These are phyloP conservation scores for Platerodrilus igneus DNA, from an alignment of 2,888 invertebrate species.

Conservation along the genomic window DNA sequence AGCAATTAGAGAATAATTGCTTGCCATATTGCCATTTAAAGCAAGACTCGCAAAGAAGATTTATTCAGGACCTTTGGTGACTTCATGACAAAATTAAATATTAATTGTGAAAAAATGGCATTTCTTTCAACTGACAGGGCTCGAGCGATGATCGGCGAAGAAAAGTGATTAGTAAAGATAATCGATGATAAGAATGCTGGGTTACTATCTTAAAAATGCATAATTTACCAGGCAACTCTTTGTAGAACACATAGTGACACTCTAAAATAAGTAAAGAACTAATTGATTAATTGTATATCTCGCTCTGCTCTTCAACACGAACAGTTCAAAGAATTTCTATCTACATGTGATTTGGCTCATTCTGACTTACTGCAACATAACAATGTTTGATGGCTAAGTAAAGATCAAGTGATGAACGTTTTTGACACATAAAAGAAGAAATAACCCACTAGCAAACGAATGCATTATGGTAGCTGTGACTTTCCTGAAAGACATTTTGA, in stretches of 20 bases:
- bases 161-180: slow-evolving; percentile 28
- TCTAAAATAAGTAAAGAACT: slow-evolving; percentile 26
- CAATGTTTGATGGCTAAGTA: slow-evolving; percentile 32
- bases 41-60: slow-evolving; percentile 18
- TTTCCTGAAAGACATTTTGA: slow-evolving; percentile 8
- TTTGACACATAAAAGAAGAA: slow-evolving; percentile 27
- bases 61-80: slow-evolving; percentile 26
- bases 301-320: slow-evolving; percentile 17
- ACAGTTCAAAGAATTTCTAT: slow-evolving; percentile 26
- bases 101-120: slow-evolving; percentile 10
- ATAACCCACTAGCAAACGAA: slow-evolving; percentile 27
- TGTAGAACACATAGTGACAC: slow-evolving; percentile 24
- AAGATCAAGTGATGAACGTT: slow-evolving; percentile 27
- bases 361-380: slow-evolving; percentile 33
- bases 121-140: slow-evolving; percentile 24
- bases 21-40: slow-evolving; percentile 27
- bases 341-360: slow-evolving; percentile 31
- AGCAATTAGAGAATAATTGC: slow-evolving; percentile 27
- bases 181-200: slow-evolving; percentile 12
- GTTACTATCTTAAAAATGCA: slow-evolving; percentile 26
- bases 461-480: slow-evolving; percentile 21
- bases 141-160: slow-evolving; percentile 29
- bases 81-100: slow-evolving; percentile 13
- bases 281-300: slow-evolving; percentile 30
- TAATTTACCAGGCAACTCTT: slow-evolving; percentile 29